A percentile compares a stretch with the other conserved stretches of the same genome.
These are phyloP conservation scores for Metridium senile DNA, from an alignment of 92 coral and sea anemone species.

Conservation along the genomic window DNA sequence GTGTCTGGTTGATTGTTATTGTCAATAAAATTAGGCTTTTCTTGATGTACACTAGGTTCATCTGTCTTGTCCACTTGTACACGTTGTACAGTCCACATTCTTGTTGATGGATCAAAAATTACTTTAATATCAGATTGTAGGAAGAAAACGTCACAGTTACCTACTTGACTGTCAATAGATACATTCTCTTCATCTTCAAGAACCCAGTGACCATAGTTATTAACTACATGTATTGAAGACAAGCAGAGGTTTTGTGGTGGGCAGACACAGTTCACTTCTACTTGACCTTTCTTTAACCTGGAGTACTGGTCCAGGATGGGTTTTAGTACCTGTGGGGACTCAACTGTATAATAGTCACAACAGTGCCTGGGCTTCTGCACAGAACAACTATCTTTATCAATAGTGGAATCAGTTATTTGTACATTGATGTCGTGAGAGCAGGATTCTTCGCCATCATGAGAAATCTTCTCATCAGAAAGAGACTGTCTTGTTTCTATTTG, in stretches of 20 bases:
- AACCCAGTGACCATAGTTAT: slow-evolving; percentile 9
- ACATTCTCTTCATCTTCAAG: slow-evolving; percentile 2
- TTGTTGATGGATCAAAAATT: not conserved
- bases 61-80: slow-evolving; percentile 1
- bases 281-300: slow-evolving; percentile 16
- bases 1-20: not conserved
- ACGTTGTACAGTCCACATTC: slow-evolving; percentile 19
- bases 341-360: slow-evolving; percentile 13
- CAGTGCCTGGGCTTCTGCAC: not conserved
- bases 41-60: not conserved
- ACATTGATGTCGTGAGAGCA: not conserved
- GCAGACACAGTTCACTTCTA: slow-evolving; percentile 22
- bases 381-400: not conserved
- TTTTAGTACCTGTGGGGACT: slow-evolving; percentile 14
- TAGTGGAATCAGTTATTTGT: not conserved
- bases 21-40: not conserved
- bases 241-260: slow-evolving; percentile 32
- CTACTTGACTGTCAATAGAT: not conserved
- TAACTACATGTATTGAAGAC: slow-evolving; percentile 9
- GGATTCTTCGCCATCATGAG: too few relatives aligned
- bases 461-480: too few relatives aligned
- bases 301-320: slow-evolving; percentile 25
- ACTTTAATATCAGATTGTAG: slow-evolving; percentile 13
- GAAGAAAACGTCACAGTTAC: slow-evolving; percentile 13
- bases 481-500: too few relatives aligned